Base-by-base conservation (phyloP, 2,113 vertebrate genomes). In the Pungitius pungitius region DNA sequence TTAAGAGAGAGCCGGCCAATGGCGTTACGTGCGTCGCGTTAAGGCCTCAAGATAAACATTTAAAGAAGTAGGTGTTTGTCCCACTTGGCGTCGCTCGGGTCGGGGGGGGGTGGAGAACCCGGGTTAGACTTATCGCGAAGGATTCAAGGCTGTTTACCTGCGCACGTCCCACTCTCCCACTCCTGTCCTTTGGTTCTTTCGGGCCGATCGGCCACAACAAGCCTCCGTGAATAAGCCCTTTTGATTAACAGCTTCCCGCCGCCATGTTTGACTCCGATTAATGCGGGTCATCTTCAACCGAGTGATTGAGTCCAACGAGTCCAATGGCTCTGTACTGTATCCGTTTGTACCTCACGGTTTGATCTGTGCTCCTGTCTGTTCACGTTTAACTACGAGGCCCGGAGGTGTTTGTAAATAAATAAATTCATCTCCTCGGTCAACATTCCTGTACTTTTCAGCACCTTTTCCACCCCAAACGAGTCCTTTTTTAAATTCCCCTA, bases 51-150 rank as follows among this genome's bases (percentile, higher is more conserved):
- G 26, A 69, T 56, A 12, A 4, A 45, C 18, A 43, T 65, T 26
- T 65, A 73, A 80, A 78, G 73, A 72, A n/a, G n/a, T n/a, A n/a
- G n/a, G n/a, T n/a, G n/a, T n/a, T n/a, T n/a, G n/a, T n/a, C 13
- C 80, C 55, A 69, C 67, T 54, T 58, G 58, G 77, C 82, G 77
- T 75, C 42, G 15, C 52, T 54, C 20, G 0, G 80, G 80, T 88
- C 1, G 82, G 82, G 77, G 85, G 75, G 80, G 76, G 76, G 83
- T 80, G 70, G 63, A 84, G 67, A n/a, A 52, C 42, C 6, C 43
- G 14, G 87, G 76, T 88, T 77, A 72, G n/a, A 62, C 40, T 40
- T 10, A 1, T 54, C 42, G 45, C 27, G 24, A 79, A 61, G 40
- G 78, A 35, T 72, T 73, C 70, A 58, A 71, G 47, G 63, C 43